These are phyloP conservation scores for Drosophila sp. DNA, from an alignment of 1,140 invertebrate genomes.

Conservation along the genomic window DNA sequence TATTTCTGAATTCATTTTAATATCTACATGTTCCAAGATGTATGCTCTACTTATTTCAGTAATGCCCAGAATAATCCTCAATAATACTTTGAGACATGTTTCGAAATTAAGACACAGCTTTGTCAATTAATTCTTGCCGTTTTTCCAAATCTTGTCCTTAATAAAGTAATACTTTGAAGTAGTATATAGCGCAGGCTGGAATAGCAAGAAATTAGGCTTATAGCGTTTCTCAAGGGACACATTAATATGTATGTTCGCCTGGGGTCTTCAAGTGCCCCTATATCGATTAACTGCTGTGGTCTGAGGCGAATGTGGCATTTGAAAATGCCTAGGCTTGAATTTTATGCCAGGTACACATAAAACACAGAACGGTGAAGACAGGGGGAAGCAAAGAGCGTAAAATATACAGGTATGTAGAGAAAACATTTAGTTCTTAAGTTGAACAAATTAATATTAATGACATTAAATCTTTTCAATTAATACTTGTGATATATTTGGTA, in stretches of 20 bases:
- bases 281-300: slow-evolving; percentile 52
- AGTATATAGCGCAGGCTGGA: background rate
- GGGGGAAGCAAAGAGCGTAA: background rate
- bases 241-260: slow-evolving; percentile 22
- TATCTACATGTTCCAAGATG: too few species aligned
- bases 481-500: background rate
- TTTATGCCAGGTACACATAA: slow-evolving; percentile 45
- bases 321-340: slow-evolving; percentile 40
- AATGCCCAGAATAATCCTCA: too few species aligned
- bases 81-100: too few species aligned
- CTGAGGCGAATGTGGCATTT: slow-evolving; percentile 12
- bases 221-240: slow-evolving; percentile 9
- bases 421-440: background rate
- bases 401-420: background rate
- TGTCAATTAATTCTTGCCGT: background rate
- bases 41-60: too few species aligned
- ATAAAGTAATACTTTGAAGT: background rate
- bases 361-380: slow-evolving; percentile 12
- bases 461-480: too few species aligned
- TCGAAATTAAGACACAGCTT: background rate
- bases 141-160: too few species aligned
- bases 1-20: too few species aligned
- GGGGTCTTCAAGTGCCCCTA: slow-evolving; percentile 24
- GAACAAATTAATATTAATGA: background rate
- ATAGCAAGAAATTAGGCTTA: slow-evolving; percentile 13